A percentile compares a stretch with the other conserved stretches of the same genome.
These are phyloP conservation scores for Alosa sapidissima DNA, from an alignment of 2,797 vertebrate species.

Conservation along the genomic window DNA sequence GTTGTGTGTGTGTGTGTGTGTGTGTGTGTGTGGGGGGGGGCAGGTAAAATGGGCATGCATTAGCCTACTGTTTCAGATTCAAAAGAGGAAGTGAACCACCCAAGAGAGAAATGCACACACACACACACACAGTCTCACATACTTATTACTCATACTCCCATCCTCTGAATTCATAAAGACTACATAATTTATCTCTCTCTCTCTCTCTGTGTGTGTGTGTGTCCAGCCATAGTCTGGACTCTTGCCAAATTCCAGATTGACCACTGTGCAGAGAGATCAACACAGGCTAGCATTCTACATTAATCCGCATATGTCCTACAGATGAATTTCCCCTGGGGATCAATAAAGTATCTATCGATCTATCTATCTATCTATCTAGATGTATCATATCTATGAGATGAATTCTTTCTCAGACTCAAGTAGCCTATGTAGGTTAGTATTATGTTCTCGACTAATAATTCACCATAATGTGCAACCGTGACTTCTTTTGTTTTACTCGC, in stretches of 20 bases:
- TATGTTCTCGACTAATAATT: not conserved
- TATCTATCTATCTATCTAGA: too few species aligned
- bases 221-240: not conserved
- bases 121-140: too few species aligned
- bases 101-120: not conserved
- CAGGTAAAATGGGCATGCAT: not conserved
- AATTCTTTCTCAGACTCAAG: not conserved
- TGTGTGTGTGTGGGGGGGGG: not conserved
- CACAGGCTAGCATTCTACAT: too few species aligned
- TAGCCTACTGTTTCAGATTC: not conserved
- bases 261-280: not conserved
- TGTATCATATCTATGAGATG: too few species aligned
- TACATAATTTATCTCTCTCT: too few species aligned
- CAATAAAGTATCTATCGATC: too few species aligned
- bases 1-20: slow-evolving; percentile 3
- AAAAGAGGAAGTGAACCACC: slow-evolving; percentile 1
- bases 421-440: not conserved
- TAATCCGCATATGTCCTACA: not conserved
- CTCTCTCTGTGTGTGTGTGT: too few species aligned
- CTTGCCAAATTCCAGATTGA: not conserved
- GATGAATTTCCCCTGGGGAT: too few species aligned
- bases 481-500: not conserved
- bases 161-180: too few species aligned
- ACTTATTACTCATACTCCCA: too few species aligned
- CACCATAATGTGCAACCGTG: not conserved